A percentile compares a stretch with the other conserved stretches of the same genome.
These are phyloP conservation scores for Drosophila equinoxialis DNA, from an alignment of 1,140 invertebrate genomes.

Conservation along the genomic window DNA sequence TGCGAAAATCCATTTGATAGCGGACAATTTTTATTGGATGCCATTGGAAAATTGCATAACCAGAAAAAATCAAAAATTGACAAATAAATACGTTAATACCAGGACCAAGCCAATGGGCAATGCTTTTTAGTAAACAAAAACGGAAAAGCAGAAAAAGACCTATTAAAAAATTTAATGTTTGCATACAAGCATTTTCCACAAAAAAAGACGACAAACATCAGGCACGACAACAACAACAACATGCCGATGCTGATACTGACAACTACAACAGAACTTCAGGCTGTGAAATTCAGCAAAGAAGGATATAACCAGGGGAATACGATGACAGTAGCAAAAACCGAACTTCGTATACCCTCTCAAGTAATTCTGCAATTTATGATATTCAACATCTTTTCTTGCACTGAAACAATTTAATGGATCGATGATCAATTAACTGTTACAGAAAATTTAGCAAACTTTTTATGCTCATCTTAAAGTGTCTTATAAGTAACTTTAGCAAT, in stretches of 20 bases:
- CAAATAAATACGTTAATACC: slow-evolving; percentile 34
- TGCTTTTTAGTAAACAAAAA: slow-evolving; percentile 13
- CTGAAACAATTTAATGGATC: neutral
- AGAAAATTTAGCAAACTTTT: too few relatives aligned
- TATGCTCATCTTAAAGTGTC: too few relatives aligned
- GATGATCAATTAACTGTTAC: too few relatives aligned
- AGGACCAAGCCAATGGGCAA: slow-evolving; percentile 22
- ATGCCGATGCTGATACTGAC: slow-evolving; percentile 50
- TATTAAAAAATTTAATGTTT: slow-evolving; percentile 78
- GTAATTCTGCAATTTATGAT: neutral
- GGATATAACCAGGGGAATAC: slow-evolving; percentile 5
- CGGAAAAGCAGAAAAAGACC: slow-evolving; percentile 44
- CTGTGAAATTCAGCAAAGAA: slow-evolving; percentile 29
- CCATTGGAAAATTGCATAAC: slow-evolving; percentile 31
- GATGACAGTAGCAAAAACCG: neutral
- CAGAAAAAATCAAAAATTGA: slow-evolving; percentile 22
- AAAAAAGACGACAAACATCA: slow-evolving; percentile 28
- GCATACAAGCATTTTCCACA: slow-evolving; percentile 71
- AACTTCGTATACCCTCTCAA: neutral
- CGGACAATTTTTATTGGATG: slow-evolving; percentile 11
- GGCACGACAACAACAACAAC: slow-evolving; percentile 23
- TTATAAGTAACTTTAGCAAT: too few relatives aligned
- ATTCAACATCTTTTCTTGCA: neutral
- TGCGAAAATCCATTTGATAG: slow-evolving; percentile 62
- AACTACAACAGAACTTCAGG: slow-evolving; percentile 57